These are phyloP conservation scores for Aethes cnicana DNA, from an alignment of 2,888 invertebrate genomes.

Conservation along the genomic window DNA sequence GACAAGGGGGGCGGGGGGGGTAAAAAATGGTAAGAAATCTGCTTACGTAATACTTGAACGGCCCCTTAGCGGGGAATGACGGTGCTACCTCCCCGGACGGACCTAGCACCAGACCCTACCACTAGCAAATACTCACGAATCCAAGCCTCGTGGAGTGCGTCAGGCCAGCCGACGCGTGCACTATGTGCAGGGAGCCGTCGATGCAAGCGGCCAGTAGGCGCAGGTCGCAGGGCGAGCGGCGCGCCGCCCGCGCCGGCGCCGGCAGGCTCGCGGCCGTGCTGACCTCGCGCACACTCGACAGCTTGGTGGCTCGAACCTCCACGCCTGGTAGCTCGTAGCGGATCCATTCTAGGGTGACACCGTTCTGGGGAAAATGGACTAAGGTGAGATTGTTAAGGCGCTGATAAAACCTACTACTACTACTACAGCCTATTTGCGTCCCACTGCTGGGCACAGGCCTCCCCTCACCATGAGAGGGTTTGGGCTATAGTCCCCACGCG, in stretches of 20 bases:
- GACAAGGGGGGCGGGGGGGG: no score
- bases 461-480: no score
- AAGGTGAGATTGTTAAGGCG: neutral
- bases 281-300: slow-evolving; percentile 78
- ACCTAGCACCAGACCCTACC: no score
- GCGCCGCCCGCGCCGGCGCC: slow-evolving; percentile 65
- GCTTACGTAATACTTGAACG: no score
- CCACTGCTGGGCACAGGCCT: no score
- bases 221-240: slow-evolving; percentile 83
- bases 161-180: slow-evolving; percentile 88
- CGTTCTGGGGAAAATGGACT: slow-evolving; percentile 54
- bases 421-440: no score
- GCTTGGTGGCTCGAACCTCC: slow-evolving; percentile 80
- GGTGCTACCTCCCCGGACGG: no score
- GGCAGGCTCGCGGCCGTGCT: slow-evolving; percentile 75
- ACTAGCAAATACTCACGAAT: slow-evolving; percentile 92
- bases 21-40: no score
- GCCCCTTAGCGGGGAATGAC: no score
- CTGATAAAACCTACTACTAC: neutral
- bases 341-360: slow-evolving; percentile 83
- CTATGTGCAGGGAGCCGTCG: slow-evolving; percentile 91
- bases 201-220: slow-evolving; percentile 91
- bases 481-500: no score
- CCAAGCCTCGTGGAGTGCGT: slow-evolving; percentile 89
- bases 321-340: slow-evolving; percentile 87